phyloP scores from a whole-genome alignment of 2,113 vertebrate species.

The Carlito syrichta region DNA sequence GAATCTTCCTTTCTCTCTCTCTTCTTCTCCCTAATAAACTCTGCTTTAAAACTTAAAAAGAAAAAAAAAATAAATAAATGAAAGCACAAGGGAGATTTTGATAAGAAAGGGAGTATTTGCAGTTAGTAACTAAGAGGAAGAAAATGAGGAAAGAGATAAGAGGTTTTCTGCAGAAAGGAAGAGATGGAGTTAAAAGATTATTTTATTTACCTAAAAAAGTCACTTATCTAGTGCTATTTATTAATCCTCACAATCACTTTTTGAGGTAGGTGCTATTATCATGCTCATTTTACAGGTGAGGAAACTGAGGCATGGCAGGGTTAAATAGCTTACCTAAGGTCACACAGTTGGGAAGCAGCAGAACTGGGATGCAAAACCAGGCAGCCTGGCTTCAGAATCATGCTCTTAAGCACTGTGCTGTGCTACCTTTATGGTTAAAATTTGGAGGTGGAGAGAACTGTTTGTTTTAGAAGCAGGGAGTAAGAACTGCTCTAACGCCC shows the following conservation, averaged over 20 bases:
- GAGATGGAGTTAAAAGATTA: slow-evolving; percentile 10
- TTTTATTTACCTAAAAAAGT: background rate
- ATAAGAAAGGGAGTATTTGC: background rate
- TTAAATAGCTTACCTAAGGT: background rate
- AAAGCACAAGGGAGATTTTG: background rate
- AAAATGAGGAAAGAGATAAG: background rate
- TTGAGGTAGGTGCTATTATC: background rate
- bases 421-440: background rate
- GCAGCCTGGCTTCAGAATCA: background rate
- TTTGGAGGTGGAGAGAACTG: background rate
- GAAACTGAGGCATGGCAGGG: background rate
- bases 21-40: too few relatives aligned
- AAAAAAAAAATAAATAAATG: too few relatives aligned
- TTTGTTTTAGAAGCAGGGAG: background rate
- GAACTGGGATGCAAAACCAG: background rate
- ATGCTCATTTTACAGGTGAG: background rate
- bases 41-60: too few relatives aligned
- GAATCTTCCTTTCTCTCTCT: too few relatives aligned
- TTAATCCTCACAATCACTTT: background rate
- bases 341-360: background rate
- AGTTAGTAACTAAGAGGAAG: background rate
- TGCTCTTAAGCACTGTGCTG: background rate
- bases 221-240: background rate
- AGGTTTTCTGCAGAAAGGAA: slow-evolving; percentile 29
- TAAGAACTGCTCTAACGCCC: background rate